Evolutionary conservation across 2,113 vertebrate genomes (phyloP).

Genomic region (Corynorhinus townsendii): DNA sequence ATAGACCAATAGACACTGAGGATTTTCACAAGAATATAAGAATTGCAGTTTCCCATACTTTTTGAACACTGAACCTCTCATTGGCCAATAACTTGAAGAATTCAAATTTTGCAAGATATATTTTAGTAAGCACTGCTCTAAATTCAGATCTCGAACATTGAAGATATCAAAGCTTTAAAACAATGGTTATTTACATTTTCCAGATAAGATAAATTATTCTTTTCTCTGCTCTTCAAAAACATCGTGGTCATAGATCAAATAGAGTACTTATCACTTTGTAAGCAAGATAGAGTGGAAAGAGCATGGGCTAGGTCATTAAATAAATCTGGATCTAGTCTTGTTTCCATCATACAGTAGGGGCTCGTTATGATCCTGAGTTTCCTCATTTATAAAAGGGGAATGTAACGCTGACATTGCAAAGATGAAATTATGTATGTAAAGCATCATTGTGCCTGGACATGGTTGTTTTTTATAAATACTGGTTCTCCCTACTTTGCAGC

Average conservation of each 20-base stretch:
- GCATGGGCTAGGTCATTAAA: neutral
- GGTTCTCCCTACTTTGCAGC: neutral
- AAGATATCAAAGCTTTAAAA: neutral
- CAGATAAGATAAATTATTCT: neutral
- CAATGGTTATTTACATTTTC: neutral
- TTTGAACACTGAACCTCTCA: neutral
- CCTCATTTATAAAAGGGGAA: neutral
- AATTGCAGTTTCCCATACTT: neutral
- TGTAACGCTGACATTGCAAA: neutral
- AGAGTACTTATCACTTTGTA: neutral
- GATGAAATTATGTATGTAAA: neutral
- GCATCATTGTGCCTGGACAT: neutral
- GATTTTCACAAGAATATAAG: neutral
- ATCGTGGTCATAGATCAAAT: neutral
- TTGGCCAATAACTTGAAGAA: neutral
- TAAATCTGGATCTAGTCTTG: neutral
- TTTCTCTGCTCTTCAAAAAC: neutral
- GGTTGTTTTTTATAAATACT: neutral
- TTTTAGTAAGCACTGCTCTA: neutral
- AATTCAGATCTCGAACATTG: neutral
- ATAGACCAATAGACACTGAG: neutral
- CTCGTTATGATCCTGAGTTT: neutral
- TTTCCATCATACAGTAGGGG: neutral
- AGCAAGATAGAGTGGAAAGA: neutral
- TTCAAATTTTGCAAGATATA: neutral